These are phyloP conservation scores for Aplidium turbinatum DNA, from an alignment of 23 tunicate species.

Conservation along the genomic window DNA sequence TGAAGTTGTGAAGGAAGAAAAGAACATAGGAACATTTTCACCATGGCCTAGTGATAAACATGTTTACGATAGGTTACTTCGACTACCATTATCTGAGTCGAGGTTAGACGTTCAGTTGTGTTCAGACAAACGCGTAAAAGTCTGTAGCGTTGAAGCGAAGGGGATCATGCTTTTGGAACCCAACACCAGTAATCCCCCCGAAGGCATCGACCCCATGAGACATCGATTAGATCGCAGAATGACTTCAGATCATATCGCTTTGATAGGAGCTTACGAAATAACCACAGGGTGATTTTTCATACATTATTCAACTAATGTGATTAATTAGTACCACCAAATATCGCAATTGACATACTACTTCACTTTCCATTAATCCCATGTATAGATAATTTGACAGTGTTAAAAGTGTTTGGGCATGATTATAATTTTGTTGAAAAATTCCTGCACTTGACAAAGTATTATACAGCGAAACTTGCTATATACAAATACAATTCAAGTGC, in stretches of 20 bases:
- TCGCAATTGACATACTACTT: too few species aligned
- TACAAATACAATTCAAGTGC: too few species aligned
- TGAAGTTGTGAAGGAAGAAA: background rate
- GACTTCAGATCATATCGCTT: slow-evolving; percentile 51
- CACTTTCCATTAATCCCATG: too few species aligned
- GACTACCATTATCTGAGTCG: slow-evolving; percentile 28
- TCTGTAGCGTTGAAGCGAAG: background rate
- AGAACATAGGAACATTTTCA: slow-evolving; percentile 53
- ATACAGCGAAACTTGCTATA: too few species aligned
- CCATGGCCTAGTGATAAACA: slow-evolving; percentile 53
- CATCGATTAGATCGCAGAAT: slow-evolving; percentile 40
- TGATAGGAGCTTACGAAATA: slow-evolving; percentile 13
- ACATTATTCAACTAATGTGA: too few species aligned
- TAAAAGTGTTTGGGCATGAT: too few species aligned
- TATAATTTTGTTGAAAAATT: too few species aligned
- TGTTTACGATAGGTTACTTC: slow-evolving; percentile 8
- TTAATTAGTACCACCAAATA: too few species aligned
- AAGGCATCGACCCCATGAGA: slow-evolving; percentile 19
- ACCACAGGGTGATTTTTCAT: too few species aligned
- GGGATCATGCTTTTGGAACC: slow-evolving; percentile 29
- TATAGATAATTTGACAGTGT: too few species aligned
- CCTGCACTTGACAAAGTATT: too few species aligned
- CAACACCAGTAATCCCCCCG: background rate
- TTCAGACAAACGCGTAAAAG: slow-evolving; percentile 6
- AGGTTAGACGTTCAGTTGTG: slow-evolving; percentile 41